Conservation (phyloP, 1,140 invertebrate species). For the Muscidifurax raptorellus region DNA sequence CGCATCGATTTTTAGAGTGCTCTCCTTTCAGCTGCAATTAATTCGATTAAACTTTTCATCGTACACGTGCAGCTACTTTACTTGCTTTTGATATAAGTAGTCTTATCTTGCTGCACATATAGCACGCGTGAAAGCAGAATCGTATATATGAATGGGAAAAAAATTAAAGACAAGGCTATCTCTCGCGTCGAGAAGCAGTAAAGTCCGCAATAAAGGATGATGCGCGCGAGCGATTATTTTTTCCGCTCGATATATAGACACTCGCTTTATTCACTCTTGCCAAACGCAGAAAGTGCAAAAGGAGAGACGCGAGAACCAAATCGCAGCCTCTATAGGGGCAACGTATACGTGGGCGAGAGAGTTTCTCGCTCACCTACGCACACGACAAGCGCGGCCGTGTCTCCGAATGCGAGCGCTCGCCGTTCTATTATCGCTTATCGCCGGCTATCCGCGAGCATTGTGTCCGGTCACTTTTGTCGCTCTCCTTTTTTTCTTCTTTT, state of each 20-base stretch:
- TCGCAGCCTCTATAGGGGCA: background rate
- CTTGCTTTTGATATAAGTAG: no score
- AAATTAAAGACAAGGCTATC: background rate
- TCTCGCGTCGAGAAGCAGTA: no score
- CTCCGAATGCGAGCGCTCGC: background rate
- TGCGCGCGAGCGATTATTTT: no score
- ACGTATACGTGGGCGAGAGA: background rate
- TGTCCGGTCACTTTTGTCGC: constrained; percentile 42
- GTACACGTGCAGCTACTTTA: no score
- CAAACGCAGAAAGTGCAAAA: background rate
- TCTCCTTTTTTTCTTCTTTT: constrained; percentile 8
- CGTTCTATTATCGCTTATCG: constrained; percentile 49
- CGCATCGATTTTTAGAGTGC: background rate
- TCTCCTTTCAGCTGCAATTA: background rate
- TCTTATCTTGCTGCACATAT: no score
- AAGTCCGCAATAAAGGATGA: background rate
- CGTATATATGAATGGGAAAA: no score
- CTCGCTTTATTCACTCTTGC: no score
- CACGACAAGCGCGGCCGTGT: background rate
- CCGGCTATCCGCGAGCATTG: constrained; percentile 24
- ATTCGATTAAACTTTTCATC: background rate
- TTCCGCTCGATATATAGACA: no score
- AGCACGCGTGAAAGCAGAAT: no score
- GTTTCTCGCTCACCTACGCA: background rate
- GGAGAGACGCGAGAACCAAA: background rate